Percentiles rank a stretch among this genome's conserved stretches.
These are phyloP conservation scores for Conchocele bisecta DNA, from an alignment of 2,888 invertebrate species.

Conservation along the genomic window DNA sequence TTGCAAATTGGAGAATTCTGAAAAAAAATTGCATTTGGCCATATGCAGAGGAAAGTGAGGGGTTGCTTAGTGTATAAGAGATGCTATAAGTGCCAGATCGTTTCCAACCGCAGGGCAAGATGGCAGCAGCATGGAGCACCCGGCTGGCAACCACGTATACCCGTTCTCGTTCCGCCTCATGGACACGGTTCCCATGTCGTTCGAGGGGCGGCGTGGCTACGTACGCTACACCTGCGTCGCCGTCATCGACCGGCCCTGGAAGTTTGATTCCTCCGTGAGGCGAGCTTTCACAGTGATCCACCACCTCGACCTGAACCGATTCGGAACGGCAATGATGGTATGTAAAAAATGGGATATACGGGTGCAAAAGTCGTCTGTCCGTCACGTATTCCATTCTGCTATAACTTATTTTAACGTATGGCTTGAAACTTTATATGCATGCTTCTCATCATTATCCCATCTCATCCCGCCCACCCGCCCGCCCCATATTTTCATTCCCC, in stretches of 20 bases:
- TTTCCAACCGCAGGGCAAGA: too few relatives aligned
- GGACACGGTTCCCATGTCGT: constrained; percentile 79
- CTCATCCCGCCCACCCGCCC: too few relatives aligned
- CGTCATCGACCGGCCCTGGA: constrained; percentile 91
- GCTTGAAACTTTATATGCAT: too few relatives aligned
- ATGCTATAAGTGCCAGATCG: too few relatives aligned
- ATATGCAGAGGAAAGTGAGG: too few relatives aligned
- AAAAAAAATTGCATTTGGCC: too few relatives aligned
- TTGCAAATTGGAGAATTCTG: too few relatives aligned
- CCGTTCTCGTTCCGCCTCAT: constrained; percentile 67
- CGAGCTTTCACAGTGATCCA: constrained; percentile 89
- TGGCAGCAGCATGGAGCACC: constrained; percentile 55
- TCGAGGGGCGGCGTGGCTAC: constrained; percentile 84
- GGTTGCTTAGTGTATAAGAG: too few relatives aligned
- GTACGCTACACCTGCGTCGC: constrained; percentile 93
- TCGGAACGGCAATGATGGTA: constrained; percentile 62
- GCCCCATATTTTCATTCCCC: too few relatives aligned
- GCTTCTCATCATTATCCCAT: too few relatives aligned
- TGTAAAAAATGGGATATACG: neutral
- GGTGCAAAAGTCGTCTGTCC: neutral
- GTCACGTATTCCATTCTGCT: too few relatives aligned
- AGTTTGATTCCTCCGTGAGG: constrained; percentile 92
- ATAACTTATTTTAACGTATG: too few relatives aligned
- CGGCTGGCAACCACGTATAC: constrained; percentile 69
- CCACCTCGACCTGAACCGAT: constrained; percentile 71